Conservation (phyloP, 2,113 vertebrate genomes). For the Hippotragus niger region DNA sequence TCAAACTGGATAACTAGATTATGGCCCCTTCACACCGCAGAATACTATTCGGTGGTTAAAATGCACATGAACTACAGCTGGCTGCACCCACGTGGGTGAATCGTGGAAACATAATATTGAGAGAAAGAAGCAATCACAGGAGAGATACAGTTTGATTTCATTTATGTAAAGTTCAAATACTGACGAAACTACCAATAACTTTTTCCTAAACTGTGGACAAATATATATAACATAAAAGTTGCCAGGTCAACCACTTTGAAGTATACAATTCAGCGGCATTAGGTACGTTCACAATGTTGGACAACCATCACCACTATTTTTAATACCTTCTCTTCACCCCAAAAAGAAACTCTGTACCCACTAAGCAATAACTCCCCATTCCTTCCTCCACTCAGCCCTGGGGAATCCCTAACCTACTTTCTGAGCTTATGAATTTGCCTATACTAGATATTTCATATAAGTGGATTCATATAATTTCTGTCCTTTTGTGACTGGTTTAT, state of each 20-base stretch:
- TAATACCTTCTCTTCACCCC: neutral
- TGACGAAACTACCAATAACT: neutral
- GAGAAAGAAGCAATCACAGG: neutral
- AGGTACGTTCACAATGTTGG: neutral
- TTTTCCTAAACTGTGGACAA: neutral
- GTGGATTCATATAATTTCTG: neutral
- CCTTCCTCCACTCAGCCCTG: neutral
- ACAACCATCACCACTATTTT: neutral
- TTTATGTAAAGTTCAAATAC: neutral
- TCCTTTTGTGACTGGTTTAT: neutral
- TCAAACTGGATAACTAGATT: neutral
- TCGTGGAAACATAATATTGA: neutral
- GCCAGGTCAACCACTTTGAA: neutral
- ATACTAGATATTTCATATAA: neutral
- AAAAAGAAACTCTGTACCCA: neutral
- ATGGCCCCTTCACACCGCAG: neutral
- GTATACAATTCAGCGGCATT: neutral
- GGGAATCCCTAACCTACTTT: neutral
- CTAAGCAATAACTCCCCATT: neutral
- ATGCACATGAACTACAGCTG: neutral
- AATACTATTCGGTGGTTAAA: neutral
- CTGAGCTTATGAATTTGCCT: neutral
- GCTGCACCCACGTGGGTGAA: neutral
- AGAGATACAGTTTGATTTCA: neutral
- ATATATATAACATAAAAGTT: neutral